phyloP scores from a whole-genome alignment of 2,113 vertebrate species.

The Apaloderma vittatum region DNA sequence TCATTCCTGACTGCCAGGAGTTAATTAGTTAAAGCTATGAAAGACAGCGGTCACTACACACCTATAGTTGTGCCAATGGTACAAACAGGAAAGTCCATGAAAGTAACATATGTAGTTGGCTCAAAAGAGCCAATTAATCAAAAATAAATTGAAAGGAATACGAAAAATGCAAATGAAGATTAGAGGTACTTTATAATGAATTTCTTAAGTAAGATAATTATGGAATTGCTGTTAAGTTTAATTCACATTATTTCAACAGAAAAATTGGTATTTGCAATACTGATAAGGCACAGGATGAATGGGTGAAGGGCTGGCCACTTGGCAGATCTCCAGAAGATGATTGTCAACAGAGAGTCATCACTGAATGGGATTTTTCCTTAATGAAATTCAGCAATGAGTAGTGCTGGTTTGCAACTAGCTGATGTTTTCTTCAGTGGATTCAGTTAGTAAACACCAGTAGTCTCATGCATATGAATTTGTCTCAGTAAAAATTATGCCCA shows the following conservation, averaged over 20 bases:
- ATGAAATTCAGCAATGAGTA: background rate
- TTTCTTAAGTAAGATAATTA: conserved; percentile 53
- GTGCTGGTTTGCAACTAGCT: background rate
- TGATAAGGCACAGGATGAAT: conserved; percentile 46
- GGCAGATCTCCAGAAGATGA: conserved; percentile 50
- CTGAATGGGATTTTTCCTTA: conserved; percentile 17
- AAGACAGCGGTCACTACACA: background rate
- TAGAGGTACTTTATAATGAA: conserved; percentile 51
- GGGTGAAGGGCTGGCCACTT: conserved; percentile 41
- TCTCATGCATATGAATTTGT: background rate
- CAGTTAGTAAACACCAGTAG: background rate
- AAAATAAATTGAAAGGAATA: conserved; percentile 42
- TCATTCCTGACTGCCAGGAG: background rate
- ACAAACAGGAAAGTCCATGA: background rate
- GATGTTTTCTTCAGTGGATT: background rate
- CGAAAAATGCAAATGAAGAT: conserved; percentile 60
- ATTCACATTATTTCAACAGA: conserved; percentile 27
- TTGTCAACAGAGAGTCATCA: background rate
- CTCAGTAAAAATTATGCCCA: background rate
- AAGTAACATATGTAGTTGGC: background rate
- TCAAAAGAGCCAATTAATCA: conserved; percentile 60
- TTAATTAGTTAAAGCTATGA: background rate
- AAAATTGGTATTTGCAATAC: conserved; percentile 33
- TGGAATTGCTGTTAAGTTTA: conserved; percentile 44
- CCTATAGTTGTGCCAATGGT: background rate